These are phyloP conservation scores for Eurois occulta DNA, from an alignment of 2,888 invertebrate species.

Conservation along the genomic window DNA sequence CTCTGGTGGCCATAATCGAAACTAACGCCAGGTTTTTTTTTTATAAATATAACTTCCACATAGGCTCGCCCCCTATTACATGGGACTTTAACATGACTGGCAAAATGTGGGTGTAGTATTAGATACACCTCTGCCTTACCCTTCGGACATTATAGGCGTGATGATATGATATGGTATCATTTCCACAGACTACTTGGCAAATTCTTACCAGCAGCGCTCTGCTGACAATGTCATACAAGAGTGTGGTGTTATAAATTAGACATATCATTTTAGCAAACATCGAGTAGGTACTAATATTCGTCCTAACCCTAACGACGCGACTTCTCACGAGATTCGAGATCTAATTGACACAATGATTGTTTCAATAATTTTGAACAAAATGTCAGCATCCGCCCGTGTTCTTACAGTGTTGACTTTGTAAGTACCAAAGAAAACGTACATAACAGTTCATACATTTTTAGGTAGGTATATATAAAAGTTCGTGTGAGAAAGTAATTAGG, in stretches of 20 bases:
- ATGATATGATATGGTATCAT: too few species aligned
- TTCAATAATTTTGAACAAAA: constrained; percentile 24
- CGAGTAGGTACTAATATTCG: not conserved
- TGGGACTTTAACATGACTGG: too few species aligned
- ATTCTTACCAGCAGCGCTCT: not conserved
- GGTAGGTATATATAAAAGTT: not conserved
- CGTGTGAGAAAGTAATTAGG: constrained; percentile 10
- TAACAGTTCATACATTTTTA: not conserved
- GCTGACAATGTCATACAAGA: not conserved
- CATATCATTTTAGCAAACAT: not conserved
- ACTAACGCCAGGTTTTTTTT: not conserved
- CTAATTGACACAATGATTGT: constrained; percentile 31
- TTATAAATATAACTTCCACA: too few species aligned
- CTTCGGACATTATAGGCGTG: too few species aligned
- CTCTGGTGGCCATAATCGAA: too few species aligned
- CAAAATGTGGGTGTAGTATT: too few species aligned
- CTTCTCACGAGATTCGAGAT: constrained; percentile 28
- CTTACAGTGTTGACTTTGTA: constrained; percentile 8
- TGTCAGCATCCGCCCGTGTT: constrained; percentile 20
- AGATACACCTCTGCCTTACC: too few species aligned
- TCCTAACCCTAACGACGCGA: not conserved
- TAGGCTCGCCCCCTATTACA: too few species aligned
- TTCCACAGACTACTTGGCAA: not conserved
- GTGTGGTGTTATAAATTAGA: not conserved
- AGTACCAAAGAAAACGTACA: not conserved